These are phyloP conservation scores for Calliopum simillimum DNA, from an alignment of 2,888 invertebrate species.

Conservation along the genomic window DNA sequence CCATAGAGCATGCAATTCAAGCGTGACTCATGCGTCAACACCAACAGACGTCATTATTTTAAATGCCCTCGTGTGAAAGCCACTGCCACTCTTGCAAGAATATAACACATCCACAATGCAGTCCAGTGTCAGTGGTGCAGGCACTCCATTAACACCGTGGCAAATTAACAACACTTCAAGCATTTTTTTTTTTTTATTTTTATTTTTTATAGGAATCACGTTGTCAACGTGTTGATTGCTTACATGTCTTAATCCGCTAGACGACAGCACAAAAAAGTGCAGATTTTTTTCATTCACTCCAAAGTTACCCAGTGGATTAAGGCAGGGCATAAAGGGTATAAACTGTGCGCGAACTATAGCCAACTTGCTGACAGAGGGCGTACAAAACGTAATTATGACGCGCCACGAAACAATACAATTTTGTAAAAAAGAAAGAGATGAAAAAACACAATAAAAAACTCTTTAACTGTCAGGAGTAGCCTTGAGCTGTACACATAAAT, in stretches of 20 bases:
- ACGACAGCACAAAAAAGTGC: neutral
- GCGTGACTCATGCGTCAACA: slow-evolving; percentile 2
- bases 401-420: neutral
- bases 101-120: neutral
- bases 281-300: neutral
- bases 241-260: slow-evolving; percentile 40
- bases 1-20: neutral
- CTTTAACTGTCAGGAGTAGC: slow-evolving; percentile 14
- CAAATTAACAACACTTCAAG: slow-evolving; percentile 29
- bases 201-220: too few species aligned
- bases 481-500: slow-evolving; percentile 18
- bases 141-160: slow-evolving; percentile 5
- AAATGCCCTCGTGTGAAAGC: neutral
- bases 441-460: neutral
- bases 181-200: too few species aligned
- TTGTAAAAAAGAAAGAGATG: neutral
- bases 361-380: slow-evolving; percentile 26
- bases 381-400: slow-evolving; percentile 20
- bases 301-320: neutral
- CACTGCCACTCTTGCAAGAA: neutral
- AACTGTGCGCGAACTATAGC: neutral
- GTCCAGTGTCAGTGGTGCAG: neutral
- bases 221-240: slow-evolving; percentile 44
- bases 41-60: neutral
- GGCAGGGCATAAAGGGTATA: neutral